phyloP scores from a whole-genome alignment of 2,888 invertebrate genomes.

The Odontocolon sp. region DNA sequence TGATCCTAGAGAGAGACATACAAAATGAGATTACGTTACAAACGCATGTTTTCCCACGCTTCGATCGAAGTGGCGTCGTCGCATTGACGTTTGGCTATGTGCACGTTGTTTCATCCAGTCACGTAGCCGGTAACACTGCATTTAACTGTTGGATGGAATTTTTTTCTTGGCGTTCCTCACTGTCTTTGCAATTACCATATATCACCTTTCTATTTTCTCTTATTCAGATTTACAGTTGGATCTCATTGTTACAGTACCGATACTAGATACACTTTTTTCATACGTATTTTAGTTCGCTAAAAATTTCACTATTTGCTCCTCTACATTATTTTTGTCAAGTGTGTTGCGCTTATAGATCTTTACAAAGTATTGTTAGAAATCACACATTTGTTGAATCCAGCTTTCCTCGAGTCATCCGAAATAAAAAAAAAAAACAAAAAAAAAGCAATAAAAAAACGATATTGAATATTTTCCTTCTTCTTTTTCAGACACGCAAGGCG shows the following conservation, averaged over 20 bases:
- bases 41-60: conserved; percentile 25
- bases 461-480: conserved; percentile 19
- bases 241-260: conserved; percentile 14
- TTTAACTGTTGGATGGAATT: conserved; percentile 12
- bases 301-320: too few relatives aligned
- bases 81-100: conserved; percentile 4
- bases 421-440: too few relatives aligned
- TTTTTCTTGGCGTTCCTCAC: conserved; percentile 27
- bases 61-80: not conserved
- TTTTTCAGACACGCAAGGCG: conserved; percentile 76
- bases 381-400: not conserved
- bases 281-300: too few relatives aligned
- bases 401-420: conserved; percentile 7
- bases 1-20: too few relatives aligned
- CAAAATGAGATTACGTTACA: too few relatives aligned
- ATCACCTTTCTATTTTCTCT: conserved; percentile 43
- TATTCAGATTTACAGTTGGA: conserved; percentile 24
- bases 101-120: conserved; percentile 19
- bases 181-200: conserved; percentile 25
- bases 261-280: not conserved
- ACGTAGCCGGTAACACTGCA: not conserved
- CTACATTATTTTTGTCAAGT: not conserved
- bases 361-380: not conserved
- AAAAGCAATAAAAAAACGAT: not conserved
- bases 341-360: conserved; percentile 20